Evolutionary conservation across 2,797 vertebrate genomes (phyloP), one percentile per base, ranked within the genome.

Genomic region (Austrolebias charrua): DNA sequence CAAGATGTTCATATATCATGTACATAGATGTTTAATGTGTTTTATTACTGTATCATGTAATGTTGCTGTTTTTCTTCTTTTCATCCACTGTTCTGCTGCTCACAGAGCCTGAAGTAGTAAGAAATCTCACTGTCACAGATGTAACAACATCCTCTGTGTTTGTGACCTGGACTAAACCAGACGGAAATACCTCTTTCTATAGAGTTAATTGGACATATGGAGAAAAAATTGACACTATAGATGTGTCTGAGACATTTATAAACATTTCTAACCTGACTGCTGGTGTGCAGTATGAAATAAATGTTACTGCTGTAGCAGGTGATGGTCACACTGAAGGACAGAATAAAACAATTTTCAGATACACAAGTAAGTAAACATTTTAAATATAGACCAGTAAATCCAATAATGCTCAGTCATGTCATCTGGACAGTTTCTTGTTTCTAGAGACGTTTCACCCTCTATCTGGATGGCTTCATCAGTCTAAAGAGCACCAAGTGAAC

Each of bases 151-250:
- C 70, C 0, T 81, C 79, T 56, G 4, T 86, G 7, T 64, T 14
- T 64, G 43, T 89, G 46, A 55, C 0, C 20, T 89, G 87, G 84
- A 60, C 1, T 66, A 0, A 63, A 71, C 82, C 84, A 55, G 6
- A 11, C 0, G 66, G 73, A 48, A 38, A 7, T 19, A 53, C 43
- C 14, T 69, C 1, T 2, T 20, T 31, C 49, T 75, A 61, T 61
- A 60, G 6, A 60, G 57, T 90, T 10, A 2, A 69, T 13, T 80
- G 69, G 76, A 58, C 11, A 16, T 9, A 33, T 78, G 62, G 40
- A 7, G 19, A 4, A 5, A 1, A 0, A 0, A 2, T 10, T 12
- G 3, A 11, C 2, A 18, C 0, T 0, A 0, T 3, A 19, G 63
- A 1, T 50, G 60, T 48, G 1, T 49, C 0, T 46, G 10, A 51